phyloP scores from a whole-genome alignment of 2,797 vertebrate species.

The Etheostoma perlongum region DNA sequence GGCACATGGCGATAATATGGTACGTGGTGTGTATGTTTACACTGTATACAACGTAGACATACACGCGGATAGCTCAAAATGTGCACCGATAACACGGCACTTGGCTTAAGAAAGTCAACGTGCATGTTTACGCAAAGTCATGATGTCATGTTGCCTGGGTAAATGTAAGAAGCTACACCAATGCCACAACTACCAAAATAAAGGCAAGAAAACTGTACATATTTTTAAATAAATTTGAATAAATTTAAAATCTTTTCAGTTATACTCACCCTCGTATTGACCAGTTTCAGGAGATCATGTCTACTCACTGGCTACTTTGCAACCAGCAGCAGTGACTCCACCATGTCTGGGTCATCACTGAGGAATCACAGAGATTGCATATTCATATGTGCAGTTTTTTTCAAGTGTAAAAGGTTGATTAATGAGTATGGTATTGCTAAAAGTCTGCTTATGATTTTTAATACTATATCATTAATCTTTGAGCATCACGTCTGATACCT shows the following conservation, averaged over 20 bases:
- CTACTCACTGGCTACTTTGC: constrained; percentile 12
- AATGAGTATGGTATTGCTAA: background rate
- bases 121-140: too few relatives aligned
- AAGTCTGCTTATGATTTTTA: background rate
- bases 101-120: too few relatives aligned
- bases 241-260: background rate
- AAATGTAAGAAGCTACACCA: too few relatives aligned
- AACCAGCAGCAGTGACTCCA: constrained; percentile 14
- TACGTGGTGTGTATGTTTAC: too few relatives aligned
- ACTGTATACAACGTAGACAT: too few relatives aligned
- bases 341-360: background rate
- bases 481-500: background rate
- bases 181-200: too few relatives aligned
- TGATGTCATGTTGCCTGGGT: too few relatives aligned
- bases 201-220: too few relatives aligned
- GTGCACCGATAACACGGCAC: too few relatives aligned
- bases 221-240: background rate
- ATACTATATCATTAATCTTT: background rate
- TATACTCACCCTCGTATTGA: background rate
- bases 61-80: too few relatives aligned
- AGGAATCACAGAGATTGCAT: background rate
- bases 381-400: background rate
- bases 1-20: too few relatives aligned
- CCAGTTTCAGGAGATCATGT: constrained; percentile 14
- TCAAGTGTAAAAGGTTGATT: background rate